Evolutionary conservation across 2,888 invertebrate species (phyloP).

Genomic region (Tiliacea citrago): DNA sequence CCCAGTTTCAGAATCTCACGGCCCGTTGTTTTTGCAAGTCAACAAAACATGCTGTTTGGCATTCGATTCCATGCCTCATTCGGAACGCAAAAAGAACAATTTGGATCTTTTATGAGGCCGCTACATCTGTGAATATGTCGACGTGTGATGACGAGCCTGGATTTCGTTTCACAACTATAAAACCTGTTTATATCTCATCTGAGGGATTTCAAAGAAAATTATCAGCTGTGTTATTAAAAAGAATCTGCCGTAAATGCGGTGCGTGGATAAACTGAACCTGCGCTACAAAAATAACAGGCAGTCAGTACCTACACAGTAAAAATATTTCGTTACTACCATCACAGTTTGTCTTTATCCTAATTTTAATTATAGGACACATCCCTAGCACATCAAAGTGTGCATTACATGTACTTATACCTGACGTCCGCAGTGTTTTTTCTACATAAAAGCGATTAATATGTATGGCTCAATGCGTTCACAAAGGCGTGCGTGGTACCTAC

Average conservation of each 20-base stretch:
- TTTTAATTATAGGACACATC: slow-evolving; percentile 7
- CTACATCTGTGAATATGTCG: slow-evolving; percentile 66
- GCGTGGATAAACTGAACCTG: background rate
- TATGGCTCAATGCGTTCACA: slow-evolving; percentile 81
- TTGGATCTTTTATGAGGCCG: slow-evolving; percentile 70
- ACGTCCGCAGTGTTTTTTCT: slow-evolving; percentile 71
- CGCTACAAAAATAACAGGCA: background rate
- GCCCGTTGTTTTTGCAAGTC: slow-evolving; percentile 63
- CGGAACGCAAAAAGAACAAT: slow-evolving; percentile 71
- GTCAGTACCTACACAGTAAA: background rate
- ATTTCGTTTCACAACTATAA: slow-evolving; percentile 53
- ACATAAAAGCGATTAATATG: slow-evolving; percentile 79
- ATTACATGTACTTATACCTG: slow-evolving; percentile 26
- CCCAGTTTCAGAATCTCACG: slow-evolving; percentile 47
- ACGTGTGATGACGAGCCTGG: slow-evolving; percentile 65
- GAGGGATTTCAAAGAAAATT: slow-evolving; percentile 34
- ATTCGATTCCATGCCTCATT: slow-evolving; percentile 71
- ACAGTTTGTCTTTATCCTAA: background rate
- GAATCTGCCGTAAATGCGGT: slow-evolving; percentile 1
- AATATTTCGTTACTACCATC: background rate
- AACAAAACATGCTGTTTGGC: slow-evolving; percentile 71
- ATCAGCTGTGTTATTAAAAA: slow-evolving; percentile 38
- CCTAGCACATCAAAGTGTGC: slow-evolving; percentile 38
- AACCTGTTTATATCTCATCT: slow-evolving; percentile 50
- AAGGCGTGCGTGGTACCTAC: slow-evolving; percentile 72